Base-by-base conservation (phyloP, 92 coral and sea anemone species). In the Siderastrea radians region DNA sequence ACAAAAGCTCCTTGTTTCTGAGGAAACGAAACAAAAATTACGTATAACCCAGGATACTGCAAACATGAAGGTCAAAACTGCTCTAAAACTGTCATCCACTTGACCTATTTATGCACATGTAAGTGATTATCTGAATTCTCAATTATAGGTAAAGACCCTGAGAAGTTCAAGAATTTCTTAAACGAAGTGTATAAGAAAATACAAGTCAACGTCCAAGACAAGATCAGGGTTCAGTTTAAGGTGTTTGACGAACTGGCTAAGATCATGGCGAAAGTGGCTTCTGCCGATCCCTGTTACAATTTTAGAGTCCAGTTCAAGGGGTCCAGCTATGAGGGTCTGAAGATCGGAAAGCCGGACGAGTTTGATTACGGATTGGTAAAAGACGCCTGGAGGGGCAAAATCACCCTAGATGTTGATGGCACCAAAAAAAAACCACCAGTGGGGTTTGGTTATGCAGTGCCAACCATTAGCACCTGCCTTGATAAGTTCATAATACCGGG, bases 291-390 rank as follows among this genome's bases (percentile, higher is more conserved):
- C 15, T 87, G 86, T 44, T 87, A 53, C 78, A 77, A 44, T 19
- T 87, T 87, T 70, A 80, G 52, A 47, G 60, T 87, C 19, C n/a
- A 79, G 68, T 79, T 79, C 49, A 87, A 80, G 74, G 91, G 91
- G 6, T 87, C 91, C 64, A 79, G 44, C 62, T 65, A 54, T 48
- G 91, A 87, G 68, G 52, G 55, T 6, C 54, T 87, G 26, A n/a
- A n/a, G n/a, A n/a, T n/a, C n/a, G n/a, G n/a, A n/a, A n/a, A n/a
- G n/a, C n/a, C n/a, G n/a, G n/a, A 87, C 72, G 54, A 87, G 80
- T 51, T 80, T 73, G 74, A 60, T 49, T 10, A 79, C 91, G 38
- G 91, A 87, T 8, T 87, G 46, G 80, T 87, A 15, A 87, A 87
- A 72, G 80, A 54, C n/a, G 47, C 19, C 3, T 87, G 91, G 91